Conservation (phyloP, 1,140 invertebrate genomes). For the Lineus longissimus region DNA sequence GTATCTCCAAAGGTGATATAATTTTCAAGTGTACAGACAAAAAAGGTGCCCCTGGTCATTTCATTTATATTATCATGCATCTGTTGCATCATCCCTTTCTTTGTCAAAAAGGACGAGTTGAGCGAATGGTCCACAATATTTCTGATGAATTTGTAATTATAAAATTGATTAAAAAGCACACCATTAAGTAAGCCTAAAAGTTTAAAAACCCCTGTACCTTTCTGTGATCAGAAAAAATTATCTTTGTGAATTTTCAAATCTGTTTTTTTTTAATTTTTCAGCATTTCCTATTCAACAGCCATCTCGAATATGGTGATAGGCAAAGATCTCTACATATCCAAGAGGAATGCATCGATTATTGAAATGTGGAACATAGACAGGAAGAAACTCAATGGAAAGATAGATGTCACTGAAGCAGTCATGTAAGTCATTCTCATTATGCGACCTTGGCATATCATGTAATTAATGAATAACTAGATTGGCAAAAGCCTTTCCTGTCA, state of each 20-base stretch:
- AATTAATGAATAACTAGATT: not conserved
- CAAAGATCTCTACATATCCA: slow-evolving; percentile 22
- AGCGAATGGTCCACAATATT: too few species aligned
- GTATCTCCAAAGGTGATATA: too few species aligned
- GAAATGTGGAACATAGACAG: slow-evolving; percentile 26
- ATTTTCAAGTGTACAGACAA: too few species aligned
- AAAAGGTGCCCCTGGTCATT: too few species aligned
- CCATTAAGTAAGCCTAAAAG: too few species aligned
- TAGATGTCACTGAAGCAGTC: slow-evolving; percentile 17
- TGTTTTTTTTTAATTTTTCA: not conserved
- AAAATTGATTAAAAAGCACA: too few species aligned
- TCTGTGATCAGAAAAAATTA: not conserved
- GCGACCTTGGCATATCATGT: too few species aligned
- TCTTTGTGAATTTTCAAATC: not conserved
- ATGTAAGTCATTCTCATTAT: slow-evolving; percentile 22
- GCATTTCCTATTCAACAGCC: not conserved
- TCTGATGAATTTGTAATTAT: too few species aligned
- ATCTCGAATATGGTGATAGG: slow-evolving; percentile 28
- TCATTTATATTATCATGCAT: too few species aligned
- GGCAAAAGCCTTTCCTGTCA: slow-evolving; percentile 3
- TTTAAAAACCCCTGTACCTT: not conserved
- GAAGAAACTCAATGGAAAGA: slow-evolving; percentile 8
- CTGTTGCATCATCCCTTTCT: too few species aligned
- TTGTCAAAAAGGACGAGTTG: too few species aligned
- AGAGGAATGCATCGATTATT: slow-evolving; percentile 15